Evolutionary conservation across 2,113 vertebrate genomes (phyloP).

Genomic region (Origma solitaria): DNA sequence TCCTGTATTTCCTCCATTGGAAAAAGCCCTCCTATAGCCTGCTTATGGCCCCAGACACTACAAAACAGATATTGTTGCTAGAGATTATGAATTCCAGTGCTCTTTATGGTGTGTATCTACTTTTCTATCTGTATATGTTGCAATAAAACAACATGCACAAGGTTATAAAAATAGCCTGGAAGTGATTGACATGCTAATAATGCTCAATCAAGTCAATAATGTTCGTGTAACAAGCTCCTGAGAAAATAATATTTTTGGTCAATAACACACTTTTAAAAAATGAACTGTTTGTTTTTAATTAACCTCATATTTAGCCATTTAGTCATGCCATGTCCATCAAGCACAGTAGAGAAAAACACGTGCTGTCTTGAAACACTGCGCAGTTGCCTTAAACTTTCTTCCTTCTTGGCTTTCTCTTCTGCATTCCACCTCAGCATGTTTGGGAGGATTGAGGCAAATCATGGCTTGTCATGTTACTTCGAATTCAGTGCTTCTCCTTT

Average conservation of each 20-base stretch:
- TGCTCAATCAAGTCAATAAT: constrained; percentile 42
- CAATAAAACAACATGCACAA: constrained; percentile 68
- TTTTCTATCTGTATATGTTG: constrained; percentile 76
- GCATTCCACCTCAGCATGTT: constrained; percentile 72
- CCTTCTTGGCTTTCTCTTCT: constrained; percentile 55
- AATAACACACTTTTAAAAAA: constrained; percentile 37
- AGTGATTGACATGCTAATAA: constrained; percentile 72
- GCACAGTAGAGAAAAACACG: constrained; percentile 30
- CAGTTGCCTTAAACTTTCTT: constrained; percentile 60
- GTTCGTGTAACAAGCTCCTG: constrained; percentile 54
- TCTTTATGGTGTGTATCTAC: constrained; percentile 45
- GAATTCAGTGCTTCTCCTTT: constrained; percentile 67
- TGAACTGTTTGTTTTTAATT: constrained; percentile 84
- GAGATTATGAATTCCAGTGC: constrained; percentile 63
- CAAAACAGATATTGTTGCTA: constrained; percentile 48
- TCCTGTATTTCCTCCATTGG: neutral
- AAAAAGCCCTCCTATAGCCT: neutral
- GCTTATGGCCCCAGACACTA: neutral
- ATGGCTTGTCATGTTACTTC: constrained; percentile 59
- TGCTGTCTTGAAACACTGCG: neutral
- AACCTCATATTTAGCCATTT: constrained; percentile 76
- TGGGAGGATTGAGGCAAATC: constrained; percentile 42
- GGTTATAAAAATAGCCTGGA: constrained; percentile 75
- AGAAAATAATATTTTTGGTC: constrained; percentile 71
- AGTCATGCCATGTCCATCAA: constrained; percentile 72